These are phyloP conservation scores for Melitaea athalia DNA, from an alignment of 2,888 invertebrate genomes.

Conservation along the genomic window DNA sequence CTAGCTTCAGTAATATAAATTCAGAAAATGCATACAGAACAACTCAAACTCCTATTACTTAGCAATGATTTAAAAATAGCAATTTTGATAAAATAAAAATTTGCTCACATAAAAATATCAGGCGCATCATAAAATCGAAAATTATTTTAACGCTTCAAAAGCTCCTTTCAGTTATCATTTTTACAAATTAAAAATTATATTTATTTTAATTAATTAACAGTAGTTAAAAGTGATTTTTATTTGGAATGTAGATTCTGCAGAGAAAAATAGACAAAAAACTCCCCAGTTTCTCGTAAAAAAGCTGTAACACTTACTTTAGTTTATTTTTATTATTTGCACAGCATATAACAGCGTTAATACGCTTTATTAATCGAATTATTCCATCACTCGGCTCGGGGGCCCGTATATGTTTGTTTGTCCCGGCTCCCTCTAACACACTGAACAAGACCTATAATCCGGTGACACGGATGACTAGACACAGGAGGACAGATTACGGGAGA, in stretches of 20 bases:
- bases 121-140: background rate
- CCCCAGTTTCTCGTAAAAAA: background rate
- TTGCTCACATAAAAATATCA: background rate
- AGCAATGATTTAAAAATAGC: background rate
- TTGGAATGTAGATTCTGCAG: too few species aligned
- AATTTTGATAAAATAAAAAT: background rate
- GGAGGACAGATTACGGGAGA: conserved; percentile 37
- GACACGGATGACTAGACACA: conserved; percentile 21
- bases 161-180: too few species aligned
- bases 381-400: background rate
- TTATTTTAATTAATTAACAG: too few species aligned
- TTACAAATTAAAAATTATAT: too few species aligned
- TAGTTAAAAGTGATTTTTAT: too few species aligned
- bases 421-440: conserved; percentile 20
- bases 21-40: too few species aligned
- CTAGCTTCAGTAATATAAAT: too few species aligned
- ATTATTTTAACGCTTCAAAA: too few species aligned
- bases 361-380: conserved; percentile 8
- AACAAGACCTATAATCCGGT: conserved; percentile 17
- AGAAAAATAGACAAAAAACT: too few species aligned
- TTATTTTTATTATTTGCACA: background rate
- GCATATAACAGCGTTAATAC: background rate
- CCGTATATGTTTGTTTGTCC: conserved; percentile 16
- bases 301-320: background rate
- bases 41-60: too few species aligned